Evolutionary conservation across 2,797 vertebrate species (phyloP).

Genomic region (Dendrocincla tyrannina): DNA sequence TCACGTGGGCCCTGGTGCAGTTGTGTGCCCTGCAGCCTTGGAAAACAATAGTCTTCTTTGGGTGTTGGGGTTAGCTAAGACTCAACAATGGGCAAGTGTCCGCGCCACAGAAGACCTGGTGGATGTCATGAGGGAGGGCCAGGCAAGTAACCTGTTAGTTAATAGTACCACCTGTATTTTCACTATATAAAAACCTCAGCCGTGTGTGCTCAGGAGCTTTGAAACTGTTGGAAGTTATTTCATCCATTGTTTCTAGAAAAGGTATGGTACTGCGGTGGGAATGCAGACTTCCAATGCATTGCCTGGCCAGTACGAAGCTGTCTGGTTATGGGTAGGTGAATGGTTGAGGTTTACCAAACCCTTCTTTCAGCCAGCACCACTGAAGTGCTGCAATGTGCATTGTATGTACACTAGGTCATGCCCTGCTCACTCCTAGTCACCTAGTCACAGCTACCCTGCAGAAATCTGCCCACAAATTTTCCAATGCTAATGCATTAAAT

Average conservation of each 20-base stretch:
- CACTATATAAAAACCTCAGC: accelerated
- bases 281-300: not conserved
- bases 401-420: not conserved
- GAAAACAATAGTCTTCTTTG: not conserved
- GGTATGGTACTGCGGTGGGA: not conserved
- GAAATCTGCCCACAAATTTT: not conserved
- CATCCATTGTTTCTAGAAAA: not conserved
- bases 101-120: not conserved
- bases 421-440: not conserved
- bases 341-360: not conserved
- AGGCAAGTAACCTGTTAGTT: not conserved
- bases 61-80: not conserved
- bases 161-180: not conserved
- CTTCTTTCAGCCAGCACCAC: not conserved
- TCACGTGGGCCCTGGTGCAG: no score
- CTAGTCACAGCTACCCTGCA: not conserved
- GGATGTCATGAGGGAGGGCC: not conserved
- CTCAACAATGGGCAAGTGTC: not conserved
- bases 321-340: not conserved
- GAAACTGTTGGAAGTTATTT: not conserved
- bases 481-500: not conserved
- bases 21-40: not conserved
- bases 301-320: not conserved
- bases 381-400: not conserved
- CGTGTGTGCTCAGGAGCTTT: not conserved